Percentiles rank a stretch among this genome's conserved stretches.
Conservation (phyloP, 2,888 invertebrate species). For the Drosophila robusta region DNA sequence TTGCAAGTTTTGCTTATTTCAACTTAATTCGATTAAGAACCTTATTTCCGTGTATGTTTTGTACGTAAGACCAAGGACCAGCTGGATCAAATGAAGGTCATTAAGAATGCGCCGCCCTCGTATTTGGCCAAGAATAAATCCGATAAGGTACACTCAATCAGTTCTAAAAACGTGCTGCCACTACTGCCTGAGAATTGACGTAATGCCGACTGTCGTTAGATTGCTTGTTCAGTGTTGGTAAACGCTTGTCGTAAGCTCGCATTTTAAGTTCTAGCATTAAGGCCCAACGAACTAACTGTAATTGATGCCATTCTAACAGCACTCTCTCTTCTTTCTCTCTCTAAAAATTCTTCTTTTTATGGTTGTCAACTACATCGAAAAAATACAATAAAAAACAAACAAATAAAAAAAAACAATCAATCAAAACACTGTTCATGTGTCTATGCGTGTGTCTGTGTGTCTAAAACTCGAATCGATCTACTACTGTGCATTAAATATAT, state of each 20-base stretch:
- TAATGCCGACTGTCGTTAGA: conserved; percentile 16
- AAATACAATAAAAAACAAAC: conserved; percentile 11
- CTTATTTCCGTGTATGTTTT: conserved; percentile 37
- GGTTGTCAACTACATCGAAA: conserved; percentile 37
- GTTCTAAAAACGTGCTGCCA: neutral
- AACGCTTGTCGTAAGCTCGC: conserved; percentile 53
- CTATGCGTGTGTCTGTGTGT: conserved; percentile 64
- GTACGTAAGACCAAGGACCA: conserved; percentile 87
- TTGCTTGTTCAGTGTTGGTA: conserved; percentile 67
- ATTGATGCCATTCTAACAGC: conserved; percentile 68
- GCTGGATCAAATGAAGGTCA: conserved; percentile 89
- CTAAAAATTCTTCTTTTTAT: conserved; percentile 36
- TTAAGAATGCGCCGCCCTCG: conserved; percentile 94
- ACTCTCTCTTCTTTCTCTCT: conserved; percentile 61
- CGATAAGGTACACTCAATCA: conserved; percentile 88
- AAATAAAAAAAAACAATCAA: conserved; percentile 26
- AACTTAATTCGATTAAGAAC: conserved; percentile 25
- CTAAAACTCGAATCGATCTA: conserved; percentile 35
- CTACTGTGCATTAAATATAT: conserved; percentile 22
- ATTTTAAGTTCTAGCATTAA: conserved; percentile 35
- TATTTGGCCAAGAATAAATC: conserved; percentile 94
- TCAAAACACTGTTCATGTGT: conserved; percentile 56
- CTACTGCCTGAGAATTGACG: conserved; percentile 33
- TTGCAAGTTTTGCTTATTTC: conserved; percentile 19
- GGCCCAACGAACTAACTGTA: conserved; percentile 52